Conservation (phyloP, 2,888 invertebrate genomes). For the Drosophila vallismaia region DNA sequence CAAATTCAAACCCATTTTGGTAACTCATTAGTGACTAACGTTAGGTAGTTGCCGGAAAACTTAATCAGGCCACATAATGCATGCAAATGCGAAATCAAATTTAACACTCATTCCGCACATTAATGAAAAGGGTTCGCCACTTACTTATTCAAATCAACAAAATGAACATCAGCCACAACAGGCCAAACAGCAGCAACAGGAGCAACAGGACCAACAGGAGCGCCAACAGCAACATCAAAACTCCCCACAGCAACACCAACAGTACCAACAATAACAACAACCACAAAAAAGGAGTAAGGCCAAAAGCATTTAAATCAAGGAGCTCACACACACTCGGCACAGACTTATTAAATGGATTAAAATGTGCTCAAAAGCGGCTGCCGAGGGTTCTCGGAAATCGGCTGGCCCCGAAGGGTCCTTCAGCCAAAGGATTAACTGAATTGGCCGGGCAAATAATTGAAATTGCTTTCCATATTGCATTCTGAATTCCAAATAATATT, state of each 20-base stretch:
- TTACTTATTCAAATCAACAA: constrained; percentile 63
- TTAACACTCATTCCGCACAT: constrained; percentile 28
- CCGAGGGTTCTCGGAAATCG: constrained; percentile 42
- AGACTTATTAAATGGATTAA: constrained; percentile 61
- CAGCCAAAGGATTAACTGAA: constrained; percentile 48
- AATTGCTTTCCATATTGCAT: constrained; percentile 48
- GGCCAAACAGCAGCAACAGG: background rate
- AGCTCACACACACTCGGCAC: constrained; percentile 30
- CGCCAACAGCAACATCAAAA: constrained; percentile 17
- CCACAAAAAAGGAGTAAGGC: constrained; percentile 2
- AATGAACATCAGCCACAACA: constrained; percentile 29
- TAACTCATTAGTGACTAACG: constrained; percentile 19
- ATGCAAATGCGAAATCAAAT: constrained; percentile 60
- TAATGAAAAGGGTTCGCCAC: constrained; percentile 29
- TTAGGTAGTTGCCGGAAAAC: constrained; percentile 30
- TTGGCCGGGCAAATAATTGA: constrained; percentile 62
- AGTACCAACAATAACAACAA: constrained; percentile 10
- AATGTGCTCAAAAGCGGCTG: constrained; percentile 55
- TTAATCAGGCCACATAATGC: constrained; percentile 55
- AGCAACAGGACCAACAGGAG: constrained; percentile 3
- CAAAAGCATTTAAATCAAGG: constrained; percentile 62
- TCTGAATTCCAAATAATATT: constrained; percentile 47
- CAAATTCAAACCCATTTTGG: background rate
- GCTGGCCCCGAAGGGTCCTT: constrained; percentile 30
- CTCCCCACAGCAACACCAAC: background rate